Base-by-base conservation (phyloP, 2,113 vertebrate genomes). In the Cygnus buccinator region DNA sequence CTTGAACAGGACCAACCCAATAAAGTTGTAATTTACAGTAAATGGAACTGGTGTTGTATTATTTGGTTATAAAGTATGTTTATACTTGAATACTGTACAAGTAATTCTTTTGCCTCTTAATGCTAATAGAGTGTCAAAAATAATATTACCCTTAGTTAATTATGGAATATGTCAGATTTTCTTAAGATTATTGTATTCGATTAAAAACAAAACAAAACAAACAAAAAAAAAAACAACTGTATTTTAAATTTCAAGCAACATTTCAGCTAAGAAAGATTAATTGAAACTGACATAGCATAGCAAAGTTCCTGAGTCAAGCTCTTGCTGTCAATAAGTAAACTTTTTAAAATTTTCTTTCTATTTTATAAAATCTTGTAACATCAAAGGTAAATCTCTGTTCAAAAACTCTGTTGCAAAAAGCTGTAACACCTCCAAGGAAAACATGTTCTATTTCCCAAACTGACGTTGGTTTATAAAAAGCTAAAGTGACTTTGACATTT, bases 401-500 rank as follows among this genome's bases (percentile, higher is more conserved):
- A 90, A 79, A 85, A 84, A 85, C 12, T 58, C 61, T 46, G 33
- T 62, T 70, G 35, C 70, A 87, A 83, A 89, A 67, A 44, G 26
- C 31, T 91, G 33, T 61, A 85, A 76, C 15, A 78, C 39, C 67
- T 84, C 50, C 52, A 89, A 89, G 68, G 68, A 86, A 74, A 86
- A 46, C 39, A 22, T 11, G 5, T 90, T 88, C 29, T 43, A 54
- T 67, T 90, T 90, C 48, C 28, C n/a, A 82, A 82, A 85, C 26
- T 41, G 58, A 70, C 82, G 66, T 89, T 67, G 66, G 84, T 82
- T 90, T 90, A 63, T 84, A 74, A 82, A 93, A 88, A 67, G 58
- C 37, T 75, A 37, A 68, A 62, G 37, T 62, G 78, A 94, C 86
- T 78, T 62, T 87, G 75, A 84, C 67, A 50, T 90, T 86, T 75